These are phyloP conservation scores for Petrocephalus sullivani DNA, from an alignment of 2,797 vertebrate genomes.

Conservation along the genomic window DNA sequence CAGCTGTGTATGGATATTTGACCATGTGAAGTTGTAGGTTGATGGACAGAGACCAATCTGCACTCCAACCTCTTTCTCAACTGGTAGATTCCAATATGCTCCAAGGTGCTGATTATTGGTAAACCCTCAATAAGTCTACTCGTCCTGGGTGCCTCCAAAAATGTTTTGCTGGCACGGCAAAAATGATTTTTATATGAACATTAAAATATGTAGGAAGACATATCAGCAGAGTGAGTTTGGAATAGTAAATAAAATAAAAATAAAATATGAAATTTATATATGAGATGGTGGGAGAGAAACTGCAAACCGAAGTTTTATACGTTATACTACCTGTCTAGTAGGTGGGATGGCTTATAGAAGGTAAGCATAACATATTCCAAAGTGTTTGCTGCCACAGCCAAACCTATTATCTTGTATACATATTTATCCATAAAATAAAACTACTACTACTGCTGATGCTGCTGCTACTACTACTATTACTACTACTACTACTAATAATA, in stretches of 20 bases:
- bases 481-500: too few relatives aligned
- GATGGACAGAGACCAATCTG: conserved; percentile 5
- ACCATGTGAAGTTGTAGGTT: background rate
- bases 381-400: background rate
- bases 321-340: background rate
- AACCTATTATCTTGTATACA: background rate
- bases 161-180: background rate
- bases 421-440: background rate
- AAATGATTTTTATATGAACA: background rate
- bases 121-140: conserved; percentile 2
- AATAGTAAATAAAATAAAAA: background rate
- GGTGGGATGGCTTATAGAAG: background rate
- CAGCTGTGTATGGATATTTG: background rate
- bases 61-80: conserved; percentile 5
- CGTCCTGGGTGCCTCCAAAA: background rate
- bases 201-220: background rate
- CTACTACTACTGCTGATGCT: background rate
- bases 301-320: background rate
- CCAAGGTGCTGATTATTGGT: conserved; percentile 17
- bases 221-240: background rate
- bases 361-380: background rate
- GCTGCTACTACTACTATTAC: too few relatives aligned
- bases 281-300: background rate
- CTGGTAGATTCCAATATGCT: background rate
- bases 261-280: background rate